A percentile compares a stretch with the other conserved stretches of the same genome.
phyloP scores from a whole-genome alignment of 1,140 invertebrate species.

The Venturia canescens region DNA sequence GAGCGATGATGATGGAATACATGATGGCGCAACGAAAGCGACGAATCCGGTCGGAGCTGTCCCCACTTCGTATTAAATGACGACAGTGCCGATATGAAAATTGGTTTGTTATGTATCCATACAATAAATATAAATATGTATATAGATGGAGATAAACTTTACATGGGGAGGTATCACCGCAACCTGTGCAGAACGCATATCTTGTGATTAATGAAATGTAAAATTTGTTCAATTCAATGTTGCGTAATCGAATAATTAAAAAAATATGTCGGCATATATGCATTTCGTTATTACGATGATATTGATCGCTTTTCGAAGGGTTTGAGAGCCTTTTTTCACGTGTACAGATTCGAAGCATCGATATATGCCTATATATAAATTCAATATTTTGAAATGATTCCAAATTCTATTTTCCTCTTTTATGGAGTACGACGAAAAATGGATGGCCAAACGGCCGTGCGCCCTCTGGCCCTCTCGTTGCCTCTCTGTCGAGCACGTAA shows the following conservation, averaged over 20 bases:
- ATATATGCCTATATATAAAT: neutral
- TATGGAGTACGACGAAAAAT: constrained; percentile 32
- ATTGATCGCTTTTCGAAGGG: neutral
- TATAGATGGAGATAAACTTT: neutral
- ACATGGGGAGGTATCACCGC: neutral
- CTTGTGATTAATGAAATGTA: constrained; percentile 38
- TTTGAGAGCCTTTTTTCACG: neutral
- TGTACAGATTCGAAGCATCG: neutral
- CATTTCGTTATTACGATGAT: constrained; percentile 7
- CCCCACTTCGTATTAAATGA: constrained; percentile 31
- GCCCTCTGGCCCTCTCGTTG: neutral
- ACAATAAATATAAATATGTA: neutral
- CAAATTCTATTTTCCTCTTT: constrained; percentile 41
- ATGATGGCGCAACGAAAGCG: constrained; percentile 9
- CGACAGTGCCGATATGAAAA: constrained; percentile 36
- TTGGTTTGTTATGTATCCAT: constrained; percentile 10
- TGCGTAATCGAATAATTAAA: constrained; percentile 30
- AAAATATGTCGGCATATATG: neutral
- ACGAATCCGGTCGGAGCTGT: constrained; percentile 35
- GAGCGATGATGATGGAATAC: constrained; percentile 18
- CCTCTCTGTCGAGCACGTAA: no score
- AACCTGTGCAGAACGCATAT: constrained; percentile 28
- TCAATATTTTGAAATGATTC: constrained; percentile 12
- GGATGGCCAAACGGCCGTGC: constrained; percentile 4
- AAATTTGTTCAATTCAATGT: constrained; percentile 25